Evolutionary conservation across 2,113 vertebrate species (phyloP).

Genomic region (Phyllostomus hastatus): DNA sequence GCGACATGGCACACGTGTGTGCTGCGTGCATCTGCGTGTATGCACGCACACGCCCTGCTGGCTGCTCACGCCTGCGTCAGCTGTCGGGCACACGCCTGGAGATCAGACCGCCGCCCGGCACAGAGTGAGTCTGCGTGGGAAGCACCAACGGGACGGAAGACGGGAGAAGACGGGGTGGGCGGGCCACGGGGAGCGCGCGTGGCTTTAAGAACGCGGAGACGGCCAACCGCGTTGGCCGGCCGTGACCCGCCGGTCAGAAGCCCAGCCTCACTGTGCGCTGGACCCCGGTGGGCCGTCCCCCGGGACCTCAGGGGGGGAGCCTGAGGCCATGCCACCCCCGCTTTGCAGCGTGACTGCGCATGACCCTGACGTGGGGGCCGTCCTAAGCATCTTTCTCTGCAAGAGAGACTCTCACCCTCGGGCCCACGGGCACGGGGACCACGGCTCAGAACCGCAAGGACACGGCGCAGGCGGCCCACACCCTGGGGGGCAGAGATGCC

Average conservation of each 20-base stretch:
- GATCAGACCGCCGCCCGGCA: not conserved
- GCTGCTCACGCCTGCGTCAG: not conserved
- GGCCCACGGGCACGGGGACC: fast-evolving
- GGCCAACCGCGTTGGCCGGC: fast-evolving
- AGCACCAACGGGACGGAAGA: not conserved
- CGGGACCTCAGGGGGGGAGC: fast-evolving
- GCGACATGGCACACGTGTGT: not conserved
- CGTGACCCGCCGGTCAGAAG: fast-evolving
- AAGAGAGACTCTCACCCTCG: not conserved
- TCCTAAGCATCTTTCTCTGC: not conserved
- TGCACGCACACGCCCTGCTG: not conserved
- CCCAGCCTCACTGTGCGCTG: fast-evolving
- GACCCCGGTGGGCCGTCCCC: not conserved
- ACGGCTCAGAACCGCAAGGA: not conserved
- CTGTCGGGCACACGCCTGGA: not conserved
- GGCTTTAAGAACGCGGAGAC: fast-evolving
- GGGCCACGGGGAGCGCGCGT: fast-evolving
- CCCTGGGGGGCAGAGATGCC: fast-evolving
- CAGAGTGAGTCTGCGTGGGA: not conserved
- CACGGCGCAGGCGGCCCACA: no score
- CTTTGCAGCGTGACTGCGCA: not conserved
- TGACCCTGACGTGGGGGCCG: fast-evolving
- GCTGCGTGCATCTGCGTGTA: not conserved
- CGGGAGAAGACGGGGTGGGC: not conserved
- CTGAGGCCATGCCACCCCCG: no score